phyloP scores from a whole-genome alignment of 2,888 invertebrate genomes.

The Hololepta plana region DNA sequence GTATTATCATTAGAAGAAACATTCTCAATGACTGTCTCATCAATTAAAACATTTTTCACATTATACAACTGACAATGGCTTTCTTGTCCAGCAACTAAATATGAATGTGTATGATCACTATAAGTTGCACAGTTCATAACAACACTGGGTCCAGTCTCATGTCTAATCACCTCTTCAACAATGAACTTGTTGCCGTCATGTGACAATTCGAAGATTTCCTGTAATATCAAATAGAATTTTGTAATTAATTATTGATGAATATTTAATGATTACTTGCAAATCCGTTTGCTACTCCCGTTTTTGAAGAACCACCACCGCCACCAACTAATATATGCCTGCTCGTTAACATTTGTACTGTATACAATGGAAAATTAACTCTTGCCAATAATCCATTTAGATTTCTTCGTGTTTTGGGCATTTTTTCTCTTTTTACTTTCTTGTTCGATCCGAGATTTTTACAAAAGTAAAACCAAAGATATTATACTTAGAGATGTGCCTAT shows the following conservation, averaged over 20 bases:
- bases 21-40: slow-evolving; percentile 32
- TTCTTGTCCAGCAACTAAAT: slow-evolving; percentile 80
- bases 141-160: slow-evolving; percentile 76
- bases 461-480: too few species aligned
- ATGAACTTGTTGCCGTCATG: slow-evolving; percentile 69
- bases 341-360: slow-evolving; percentile 76
- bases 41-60: slow-evolving; percentile 34
- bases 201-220: slow-evolving; percentile 87
- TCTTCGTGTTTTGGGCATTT: slow-evolving; percentile 39
- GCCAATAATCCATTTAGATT: slow-evolving; percentile 58
- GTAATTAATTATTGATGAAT: slow-evolving; percentile 2
- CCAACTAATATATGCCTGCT: slow-evolving; percentile 89
- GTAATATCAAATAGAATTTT: slow-evolving; percentile 16
- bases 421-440: too few species aligned
- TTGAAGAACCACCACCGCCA: slow-evolving; percentile 93
- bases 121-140: slow-evolving; percentile 81
- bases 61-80: slow-evolving; percentile 76
- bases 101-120: slow-evolving; percentile 52
- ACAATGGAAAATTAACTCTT: slow-evolving; percentile 84
- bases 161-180: slow-evolving; percentile 74
- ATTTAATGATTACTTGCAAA: slow-evolving; percentile 51
- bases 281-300: slow-evolving; percentile 94
- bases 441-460: too few species aligned
- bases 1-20: slow-evolving; percentile 15
- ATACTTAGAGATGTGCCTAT: too few species aligned